These are phyloP conservation scores for Rhaphigaster nebulosa DNA, from an alignment of 2,888 invertebrate genomes.

Conservation along the genomic window DNA sequence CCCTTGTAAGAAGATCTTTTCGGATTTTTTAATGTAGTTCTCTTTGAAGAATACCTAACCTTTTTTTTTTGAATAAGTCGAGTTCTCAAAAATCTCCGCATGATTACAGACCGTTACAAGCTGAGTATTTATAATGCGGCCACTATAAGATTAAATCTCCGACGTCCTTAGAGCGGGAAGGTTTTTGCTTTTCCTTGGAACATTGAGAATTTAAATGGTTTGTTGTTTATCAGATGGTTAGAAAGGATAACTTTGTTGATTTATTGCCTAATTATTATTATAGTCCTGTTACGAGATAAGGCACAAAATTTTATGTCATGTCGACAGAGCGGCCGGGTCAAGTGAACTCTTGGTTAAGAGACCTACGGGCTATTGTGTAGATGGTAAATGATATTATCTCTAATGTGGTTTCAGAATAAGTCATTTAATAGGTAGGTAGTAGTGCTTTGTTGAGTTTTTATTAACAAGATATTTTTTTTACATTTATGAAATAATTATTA, in stretches of 20 bases:
- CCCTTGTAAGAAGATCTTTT: background rate
- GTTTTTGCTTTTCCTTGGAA: conserved; percentile 4
- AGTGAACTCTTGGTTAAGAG: background rate
- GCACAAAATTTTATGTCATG: background rate
- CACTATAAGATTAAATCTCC: conserved; percentile 1
- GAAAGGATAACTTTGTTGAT: background rate
- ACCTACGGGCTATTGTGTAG: background rate
- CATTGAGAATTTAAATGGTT: background rate
- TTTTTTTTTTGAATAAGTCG: background rate
- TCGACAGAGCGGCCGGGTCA: background rate
- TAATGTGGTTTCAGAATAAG: background rate
- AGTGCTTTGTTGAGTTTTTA: too few relatives aligned
- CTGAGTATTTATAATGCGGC: background rate
- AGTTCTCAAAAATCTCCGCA: background rate
- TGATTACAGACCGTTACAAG: conserved; percentile 3
- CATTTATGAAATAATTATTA: too few relatives aligned
- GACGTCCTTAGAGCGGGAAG: background rate
- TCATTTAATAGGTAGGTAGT: background rate
- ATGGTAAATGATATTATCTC: background rate
- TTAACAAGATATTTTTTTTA: too few relatives aligned
- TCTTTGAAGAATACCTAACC: background rate
- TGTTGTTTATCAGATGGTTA: conserved; percentile 3
- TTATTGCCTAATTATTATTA: conserved; percentile 28
- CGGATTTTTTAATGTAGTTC: background rate
- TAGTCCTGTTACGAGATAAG: background rate